A percentile compares a stretch with the other conserved stretches of the same genome.
These are phyloP conservation scores for Orthosia cruda DNA, from an alignment of 2,888 invertebrate species.

Conservation along the genomic window DNA sequence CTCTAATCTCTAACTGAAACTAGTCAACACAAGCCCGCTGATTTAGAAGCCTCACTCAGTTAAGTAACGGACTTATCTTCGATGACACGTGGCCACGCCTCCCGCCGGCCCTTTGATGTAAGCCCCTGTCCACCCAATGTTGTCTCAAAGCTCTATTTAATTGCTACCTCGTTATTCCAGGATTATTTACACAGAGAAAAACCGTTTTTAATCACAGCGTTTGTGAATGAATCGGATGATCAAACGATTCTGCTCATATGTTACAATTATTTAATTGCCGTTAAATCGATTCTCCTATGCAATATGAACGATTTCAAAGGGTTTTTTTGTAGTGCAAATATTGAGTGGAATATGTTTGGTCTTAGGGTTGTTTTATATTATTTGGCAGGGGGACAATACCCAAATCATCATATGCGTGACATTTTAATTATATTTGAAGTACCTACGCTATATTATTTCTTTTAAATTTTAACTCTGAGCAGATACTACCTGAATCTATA, in stretches of 20 bases:
- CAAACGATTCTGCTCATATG: conserved; percentile 81
- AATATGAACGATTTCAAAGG: conserved; percentile 57
- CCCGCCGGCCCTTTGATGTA: conserved; percentile 84
- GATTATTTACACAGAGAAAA: conserved; percentile 89
- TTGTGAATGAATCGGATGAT: conserved; percentile 78
- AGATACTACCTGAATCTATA: too few species aligned
- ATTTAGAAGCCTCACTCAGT: conserved; percentile 43
- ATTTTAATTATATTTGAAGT: neutral
- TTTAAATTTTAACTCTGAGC: neutral
- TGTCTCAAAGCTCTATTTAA: conserved; percentile 90
- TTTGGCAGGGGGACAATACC: neutral
- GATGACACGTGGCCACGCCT: conserved; percentile 77
- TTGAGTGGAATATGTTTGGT: conserved; percentile 26
- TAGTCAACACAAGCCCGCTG: conserved; percentile 16
- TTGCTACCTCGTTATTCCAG: conserved; percentile 91
- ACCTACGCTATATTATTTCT: neutral
- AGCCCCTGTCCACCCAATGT: conserved; percentile 78
- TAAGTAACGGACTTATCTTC: conserved; percentile 74
- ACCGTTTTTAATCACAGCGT: conserved; percentile 82
- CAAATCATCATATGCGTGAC: neutral
- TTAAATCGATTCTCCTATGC: conserved; percentile 75
- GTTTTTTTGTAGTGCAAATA: conserved; percentile 46
- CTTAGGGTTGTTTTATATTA: conserved; percentile 2
- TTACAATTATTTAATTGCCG: conserved; percentile 83
- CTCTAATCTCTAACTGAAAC: neutral